Evolutionary conservation across 2,113 vertebrate genomes (phyloP), one percentile per base, ranked within the genome.

Genomic region (Urocynchramus pylzowi): DNA sequence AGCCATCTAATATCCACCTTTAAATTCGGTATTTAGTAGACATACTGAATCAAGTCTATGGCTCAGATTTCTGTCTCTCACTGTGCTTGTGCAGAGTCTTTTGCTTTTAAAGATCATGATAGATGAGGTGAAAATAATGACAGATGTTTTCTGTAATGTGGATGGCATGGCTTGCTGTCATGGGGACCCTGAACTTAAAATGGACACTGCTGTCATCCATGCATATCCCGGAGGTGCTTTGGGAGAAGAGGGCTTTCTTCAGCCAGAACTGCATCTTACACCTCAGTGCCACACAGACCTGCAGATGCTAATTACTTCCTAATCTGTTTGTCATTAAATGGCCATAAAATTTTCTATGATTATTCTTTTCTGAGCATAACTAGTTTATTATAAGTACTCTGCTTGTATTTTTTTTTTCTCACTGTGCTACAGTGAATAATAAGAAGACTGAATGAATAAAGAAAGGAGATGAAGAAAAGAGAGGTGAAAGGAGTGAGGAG

Each of bases 161-260:
- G 39, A 39, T 60, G 59, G n/a, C 26, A 9, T 9, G 11, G 27
- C 42, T 87, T 47, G 63, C 70, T 75, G 30, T 41, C 23, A 9
- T 22, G 49, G 54, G n/a, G 24, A 52, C 81, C 23, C 44, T n/a
- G 49, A 42, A 45, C 17, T 35, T 56, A 6, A 56, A 87, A 39
- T 26, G 45, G 16, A 15, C 71, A 44, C 9, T 56, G 54, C 81
- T 54, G 6, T 87, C 52, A 39, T 65, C 47, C 20, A 1, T 12
- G 16, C 41, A 37, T 45, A 2, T 78, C 50, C 50, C 0, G 0
- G 3, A 6, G 4, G 3, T 39, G 39, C 47, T 52, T 70, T 0
- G 0, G 67, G 57, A 47, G 31, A n/a, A 44, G 20, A 26, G 30
- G 30, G 11, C 33, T 56, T 56, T 9, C 0, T 30, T 71, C 56